These are phyloP conservation scores for Coreius guichenoti DNA, from an alignment of 2,797 vertebrate species.

Conservation along the genomic window DNA sequence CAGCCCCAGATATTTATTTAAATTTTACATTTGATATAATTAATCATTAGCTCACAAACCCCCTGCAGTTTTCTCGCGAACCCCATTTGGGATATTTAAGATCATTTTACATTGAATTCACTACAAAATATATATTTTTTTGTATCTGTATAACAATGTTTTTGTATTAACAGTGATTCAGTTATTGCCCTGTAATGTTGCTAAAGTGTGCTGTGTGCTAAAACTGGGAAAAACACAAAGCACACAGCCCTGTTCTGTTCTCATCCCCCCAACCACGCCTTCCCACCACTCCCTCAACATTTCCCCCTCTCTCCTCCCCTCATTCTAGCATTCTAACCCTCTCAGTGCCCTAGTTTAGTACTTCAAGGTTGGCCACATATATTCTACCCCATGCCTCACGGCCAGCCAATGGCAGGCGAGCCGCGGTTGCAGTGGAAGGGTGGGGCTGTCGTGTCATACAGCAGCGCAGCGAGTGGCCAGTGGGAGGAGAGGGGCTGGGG, in stretches of 20 bases:
- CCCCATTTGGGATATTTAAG: background rate
- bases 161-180: background rate
- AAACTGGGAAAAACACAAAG: constrained; percentile 8
- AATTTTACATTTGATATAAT: background rate
- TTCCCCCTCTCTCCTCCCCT: constrained; percentile 57
- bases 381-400: constrained; percentile 76
- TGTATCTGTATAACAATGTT: background rate
- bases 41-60: background rate
- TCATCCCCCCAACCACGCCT: constrained; percentile 38
- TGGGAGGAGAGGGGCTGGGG: constrained; percentile 36
- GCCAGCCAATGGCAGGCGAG: constrained; percentile 77
- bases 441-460: constrained; percentile 70
- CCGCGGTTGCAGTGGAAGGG: constrained; percentile 72
- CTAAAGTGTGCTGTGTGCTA: constrained; percentile 12
- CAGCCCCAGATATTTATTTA: background rate
- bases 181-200: background rate
- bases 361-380: constrained; percentile 85
- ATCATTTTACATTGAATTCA: background rate
- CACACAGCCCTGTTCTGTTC: constrained; percentile 57
- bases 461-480: constrained; percentile 54
- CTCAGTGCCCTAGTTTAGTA: constrained; percentile 84
- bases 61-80: background rate
- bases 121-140: too few relatives aligned
- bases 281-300: constrained; percentile 56
- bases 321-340: constrained; percentile 75